Base-by-base conservation (phyloP, 2,888 invertebrate genomes). In the Nyleta sp. region DNA sequence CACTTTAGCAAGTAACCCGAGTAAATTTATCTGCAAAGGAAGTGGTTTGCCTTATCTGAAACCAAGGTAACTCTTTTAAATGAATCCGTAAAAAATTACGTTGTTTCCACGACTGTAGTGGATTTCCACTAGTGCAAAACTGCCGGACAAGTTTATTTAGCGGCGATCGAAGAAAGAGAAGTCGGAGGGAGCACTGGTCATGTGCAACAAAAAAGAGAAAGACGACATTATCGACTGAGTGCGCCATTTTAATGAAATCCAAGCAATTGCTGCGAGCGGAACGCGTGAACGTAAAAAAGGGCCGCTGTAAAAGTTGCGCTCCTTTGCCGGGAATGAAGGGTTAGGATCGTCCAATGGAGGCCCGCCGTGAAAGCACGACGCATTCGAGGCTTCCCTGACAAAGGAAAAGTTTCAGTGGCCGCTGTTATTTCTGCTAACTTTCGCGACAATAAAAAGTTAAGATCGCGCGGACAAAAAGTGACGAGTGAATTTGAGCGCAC, bases 181-280 rank as follows among this genome's bases (percentile, higher is more conserved):
- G 8, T 10, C 11, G 15, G 33, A 18, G 11, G 6, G 17, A 15
- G 10, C 6, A 10, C 24, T 24, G 24, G n/a, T 38, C 62, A 48
- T 60, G 46, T 55, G 62, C 40, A 48, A 50, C 33, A 62, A 50
- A 40, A 72, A 50, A n/a, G 20, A 72, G 48, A 50, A 20, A 15
- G 28, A 48, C 33, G 48, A 60, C 22, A 67, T 77, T 68, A 73
- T 73, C 68, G 57, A 46, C 62, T 33, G 15, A 78, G 57, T 52
- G 33, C 50, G 31, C 24, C 20, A 53, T 64, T 73, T 64, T 68
- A 78, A 73, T 78, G 70, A 70, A 73, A 78, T 64, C 68, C 68
- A 38, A 73, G 73, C 57, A 67, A 68, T 78, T 64, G 24, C 18
- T 20, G 2, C 15, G 71, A n/a, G n/a, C n/a, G n/a, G n/a, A n/a